Base-by-base conservation (phyloP, 1,140 invertebrate genomes). In the Drosophila oshimai region DNA sequence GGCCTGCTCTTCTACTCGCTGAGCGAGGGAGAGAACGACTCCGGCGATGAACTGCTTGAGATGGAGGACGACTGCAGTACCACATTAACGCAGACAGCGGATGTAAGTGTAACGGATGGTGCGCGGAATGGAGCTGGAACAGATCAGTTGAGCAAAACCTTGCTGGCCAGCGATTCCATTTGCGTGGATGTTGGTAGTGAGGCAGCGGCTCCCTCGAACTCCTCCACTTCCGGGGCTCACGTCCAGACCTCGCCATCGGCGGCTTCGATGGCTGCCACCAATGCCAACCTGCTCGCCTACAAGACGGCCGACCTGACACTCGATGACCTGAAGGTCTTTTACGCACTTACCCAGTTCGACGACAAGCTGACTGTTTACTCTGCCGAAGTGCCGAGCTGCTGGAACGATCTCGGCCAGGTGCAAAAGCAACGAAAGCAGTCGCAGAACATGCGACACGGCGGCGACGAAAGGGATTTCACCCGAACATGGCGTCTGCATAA, bases 371-470 rank as follows among this genome's bases (percentile, higher is more conserved):
- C 88, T 69, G 93, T 94, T 2, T 98, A 97, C 87, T 94, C 95
- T 44, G 96, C 96, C 4, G 97, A 96, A n/a, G 96, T 98, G 0
- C 96, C 97, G 2, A 94, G 96, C 20, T 98, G 97, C 91, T 98
- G 97, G 97, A 95, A 94, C 67, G 96, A 98, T 92, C 94, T 98
- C 79, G 96, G 97, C 76, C 97, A 98, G 61, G 96, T 96, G 13
- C 96, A 97, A 87, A 94, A 97, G 57, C 96, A 97, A 67, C 93
- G 97, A 9, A 93, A 95, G 12, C 95, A 96, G 91, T 95, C 95
- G 0, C 95, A 96, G 72, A 94, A 95, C 90, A 91, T 96, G 47
- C 94, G 95, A 65, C 94, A 94, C 69, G 93, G 94, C 1, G 96
- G 97, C 69, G 96, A 97, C 74, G 95, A 95, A 74, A 94, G 95